These are phyloP conservation scores for Dinoponera quadriceps DNA, from an alignment of 1,140 invertebrate species.

Conservation along the genomic window DNA sequence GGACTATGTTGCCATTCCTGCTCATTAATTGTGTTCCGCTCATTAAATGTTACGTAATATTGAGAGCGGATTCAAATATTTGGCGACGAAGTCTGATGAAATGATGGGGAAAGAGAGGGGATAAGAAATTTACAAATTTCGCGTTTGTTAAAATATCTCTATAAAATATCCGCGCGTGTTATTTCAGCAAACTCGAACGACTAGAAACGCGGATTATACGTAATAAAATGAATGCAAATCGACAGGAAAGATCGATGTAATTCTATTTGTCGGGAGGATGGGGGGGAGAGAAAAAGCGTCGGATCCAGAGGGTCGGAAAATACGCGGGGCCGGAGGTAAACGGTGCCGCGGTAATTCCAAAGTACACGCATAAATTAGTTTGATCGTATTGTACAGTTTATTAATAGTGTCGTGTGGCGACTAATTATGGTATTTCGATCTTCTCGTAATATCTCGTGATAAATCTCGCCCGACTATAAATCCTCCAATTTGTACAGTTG, in stretches of 20 bases:
- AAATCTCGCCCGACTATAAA: conserved; percentile 53
- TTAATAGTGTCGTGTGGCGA: conserved; percentile 45
- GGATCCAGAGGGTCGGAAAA: background rate
- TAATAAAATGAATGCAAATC: background rate
- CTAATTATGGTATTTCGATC: conserved; percentile 56
- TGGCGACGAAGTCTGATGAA: too few species aligned
- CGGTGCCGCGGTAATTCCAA: conserved; percentile 20
- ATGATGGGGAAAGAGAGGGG: too few species aligned
- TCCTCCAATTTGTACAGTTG: conserved; percentile 44
- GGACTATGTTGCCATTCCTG: too few species aligned
- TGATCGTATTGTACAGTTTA: conserved; percentile 44
- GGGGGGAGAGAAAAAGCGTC: background rate
- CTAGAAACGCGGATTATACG: background rate
- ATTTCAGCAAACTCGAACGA: background rate
- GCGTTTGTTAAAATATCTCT: too few species aligned
- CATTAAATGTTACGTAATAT: too few species aligned
- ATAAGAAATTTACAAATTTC: too few species aligned
- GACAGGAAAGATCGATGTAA: background rate
- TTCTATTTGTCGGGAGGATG: background rate
- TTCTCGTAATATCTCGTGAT: conserved; percentile 50
- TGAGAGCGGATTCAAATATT: too few species aligned
- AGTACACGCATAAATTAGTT: conserved; percentile 45
- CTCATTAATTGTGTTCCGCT: too few species aligned
- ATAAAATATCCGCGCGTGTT: background rate
- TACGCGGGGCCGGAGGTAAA: background rate